A percentile compares a stretch with the other conserved stretches of the same genome.
Evolutionary conservation across 2,113 vertebrate genomes (phyloP).

Genomic region (Scopus umbretta): DNA sequence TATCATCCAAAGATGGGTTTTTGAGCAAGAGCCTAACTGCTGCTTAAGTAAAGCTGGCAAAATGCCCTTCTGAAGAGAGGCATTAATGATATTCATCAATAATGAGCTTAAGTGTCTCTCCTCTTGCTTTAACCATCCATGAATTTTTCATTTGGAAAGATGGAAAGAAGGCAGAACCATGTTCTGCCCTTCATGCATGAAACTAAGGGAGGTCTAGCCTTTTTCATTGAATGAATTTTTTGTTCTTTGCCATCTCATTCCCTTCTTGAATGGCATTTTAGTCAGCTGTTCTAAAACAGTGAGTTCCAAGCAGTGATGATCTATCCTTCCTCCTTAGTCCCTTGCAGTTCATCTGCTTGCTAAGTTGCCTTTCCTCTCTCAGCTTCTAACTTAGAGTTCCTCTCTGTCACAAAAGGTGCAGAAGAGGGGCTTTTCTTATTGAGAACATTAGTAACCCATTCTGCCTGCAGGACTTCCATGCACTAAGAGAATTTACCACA

Average conservation of each 20-base stretch:
- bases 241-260: not conserved
- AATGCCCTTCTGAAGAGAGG: not conserved
- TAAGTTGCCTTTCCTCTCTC: not conserved
- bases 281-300: not conserved
- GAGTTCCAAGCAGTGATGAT: not conserved
- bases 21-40: not conserved
- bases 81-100: slow-evolving; percentile 21
- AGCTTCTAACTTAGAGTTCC: not conserved
- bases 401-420: not conserved
- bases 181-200: slow-evolving; percentile 1
- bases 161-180: not conserved
- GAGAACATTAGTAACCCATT: not conserved
- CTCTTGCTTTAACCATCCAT: not conserved
- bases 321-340: not conserved
- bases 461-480: not conserved
- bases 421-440: not conserved
- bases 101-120: slow-evolving; percentile 1
- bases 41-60: slow-evolving; percentile 30
- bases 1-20: not conserved
- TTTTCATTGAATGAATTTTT: not conserved
- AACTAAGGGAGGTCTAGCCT: not conserved
- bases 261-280: not conserved
- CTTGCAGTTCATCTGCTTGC: not conserved
- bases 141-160: slow-evolving; percentile 34
- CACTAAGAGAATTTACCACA: not conserved